Percentiles rank a stretch among this genome's conserved stretches.
These are phyloP conservation scores for Enteromius viviparus DNA, from an alignment of 2,797 vertebrate species.

Conservation along the genomic window DNA sequence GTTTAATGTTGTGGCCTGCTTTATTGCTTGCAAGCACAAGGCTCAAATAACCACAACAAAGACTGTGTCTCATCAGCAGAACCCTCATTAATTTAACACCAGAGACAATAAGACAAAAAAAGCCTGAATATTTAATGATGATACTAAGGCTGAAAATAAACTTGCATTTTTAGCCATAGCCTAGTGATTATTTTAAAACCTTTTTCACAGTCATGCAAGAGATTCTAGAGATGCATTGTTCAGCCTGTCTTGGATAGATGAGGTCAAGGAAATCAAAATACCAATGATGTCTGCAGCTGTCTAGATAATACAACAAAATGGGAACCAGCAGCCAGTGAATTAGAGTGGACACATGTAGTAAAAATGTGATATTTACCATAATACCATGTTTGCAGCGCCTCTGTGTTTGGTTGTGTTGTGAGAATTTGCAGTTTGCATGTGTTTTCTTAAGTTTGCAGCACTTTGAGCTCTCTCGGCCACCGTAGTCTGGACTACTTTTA, in stretches of 20 bases:
- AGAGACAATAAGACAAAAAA: constrained; percentile 1
- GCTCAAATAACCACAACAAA: constrained; percentile 16
- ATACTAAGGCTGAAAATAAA: constrained; percentile 3
- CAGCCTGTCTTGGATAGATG: not conserved
- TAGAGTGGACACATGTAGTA: not conserved
- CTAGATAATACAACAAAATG: not conserved
- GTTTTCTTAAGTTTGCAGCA: no score
- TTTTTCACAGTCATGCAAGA: not conserved
- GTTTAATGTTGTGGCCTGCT: not conserved
- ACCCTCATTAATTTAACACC: constrained; percentile 29
- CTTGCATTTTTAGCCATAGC: not conserved
- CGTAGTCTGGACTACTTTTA: not conserved
- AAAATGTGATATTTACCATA: not conserved
- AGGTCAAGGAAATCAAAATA: not conserved
- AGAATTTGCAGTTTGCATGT: no score
- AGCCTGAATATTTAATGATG: constrained; percentile 26
- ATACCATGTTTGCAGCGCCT: not conserved
- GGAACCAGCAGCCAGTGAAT: not conserved
- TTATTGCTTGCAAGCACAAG: not conserved
- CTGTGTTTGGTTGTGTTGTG: no score
- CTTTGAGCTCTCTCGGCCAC: no score
- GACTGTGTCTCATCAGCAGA: not conserved
- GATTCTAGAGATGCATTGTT: not conserved
- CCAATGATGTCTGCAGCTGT: not conserved
- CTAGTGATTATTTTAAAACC: not conserved